Evolutionary conservation across 2,888 invertebrate species (phyloP).

Genomic region (Apamea crenata): DNA sequence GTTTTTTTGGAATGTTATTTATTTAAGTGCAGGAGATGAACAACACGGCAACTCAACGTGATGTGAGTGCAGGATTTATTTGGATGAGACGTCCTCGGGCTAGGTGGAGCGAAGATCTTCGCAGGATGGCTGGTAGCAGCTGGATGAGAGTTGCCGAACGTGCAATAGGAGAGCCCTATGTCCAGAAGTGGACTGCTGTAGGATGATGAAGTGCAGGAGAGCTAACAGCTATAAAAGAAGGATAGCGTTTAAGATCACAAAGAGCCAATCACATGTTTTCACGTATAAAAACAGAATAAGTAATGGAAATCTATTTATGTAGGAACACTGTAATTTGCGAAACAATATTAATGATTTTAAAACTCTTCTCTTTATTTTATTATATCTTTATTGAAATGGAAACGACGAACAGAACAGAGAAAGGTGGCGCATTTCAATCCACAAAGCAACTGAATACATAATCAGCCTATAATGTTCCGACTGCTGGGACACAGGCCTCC

Average conservation of each 20-base stretch:
- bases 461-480: too few species aligned
- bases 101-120: too few species aligned
- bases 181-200: too few species aligned
- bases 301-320: neutral
- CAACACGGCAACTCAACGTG: too few species aligned
- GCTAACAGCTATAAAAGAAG: neutral
- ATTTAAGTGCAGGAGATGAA: neutral
- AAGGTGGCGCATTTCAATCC: too few species aligned
- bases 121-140: too few species aligned
- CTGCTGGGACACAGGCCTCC: too few species aligned
- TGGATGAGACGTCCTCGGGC: too few species aligned
- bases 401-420: neutral
- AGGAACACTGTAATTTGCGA: neutral
- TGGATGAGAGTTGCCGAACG: too few species aligned
- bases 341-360: neutral
- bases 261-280: neutral
- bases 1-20: neutral
- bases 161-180: too few species aligned
- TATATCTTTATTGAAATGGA: neutral
- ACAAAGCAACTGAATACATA: too few species aligned
- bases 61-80: too few species aligned
- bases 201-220: neutral
- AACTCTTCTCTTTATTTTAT: neutral
- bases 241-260: neutral
- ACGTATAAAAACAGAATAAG: neutral